These are phyloP conservation scores for Agapornis canus DNA, from an alignment of 2,797 vertebrate genomes.

Conservation along the genomic window DNA sequence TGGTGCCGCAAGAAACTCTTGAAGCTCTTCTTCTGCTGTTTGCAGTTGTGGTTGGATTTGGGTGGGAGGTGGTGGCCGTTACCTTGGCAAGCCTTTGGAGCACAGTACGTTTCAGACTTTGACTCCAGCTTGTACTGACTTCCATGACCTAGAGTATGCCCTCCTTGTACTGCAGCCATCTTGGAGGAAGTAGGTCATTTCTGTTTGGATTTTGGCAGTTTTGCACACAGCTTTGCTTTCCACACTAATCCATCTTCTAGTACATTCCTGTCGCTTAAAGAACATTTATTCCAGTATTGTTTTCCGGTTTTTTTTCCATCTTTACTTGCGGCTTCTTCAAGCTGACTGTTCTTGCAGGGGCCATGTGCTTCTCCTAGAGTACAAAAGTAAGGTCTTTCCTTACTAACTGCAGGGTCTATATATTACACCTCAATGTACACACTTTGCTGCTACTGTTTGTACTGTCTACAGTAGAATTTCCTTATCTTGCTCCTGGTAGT, in stretches of 20 bases:
- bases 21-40: neutral
- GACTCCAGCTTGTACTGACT: conserved; percentile 63
- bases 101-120: conserved; percentile 13
- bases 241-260: conserved; percentile 69
- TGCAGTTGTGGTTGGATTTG: neutral
- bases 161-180: conserved; percentile 72
- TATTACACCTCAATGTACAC: conserved; percentile 84
- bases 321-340: conserved; percentile 72
- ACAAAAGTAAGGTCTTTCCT: conserved; percentile 79
- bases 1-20: neutral
- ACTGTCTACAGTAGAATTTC: conserved; percentile 87
- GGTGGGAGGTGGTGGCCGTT: conserved; percentile 4
- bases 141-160: conserved; percentile 41
- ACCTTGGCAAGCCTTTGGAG: neutral
- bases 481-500: conserved; percentile 88
- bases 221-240: conserved; percentile 76
- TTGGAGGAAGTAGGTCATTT: conserved; percentile 56
- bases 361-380: conserved; percentile 78
- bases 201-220: conserved; percentile 66
- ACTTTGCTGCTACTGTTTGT: conserved; percentile 95
- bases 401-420: conserved; percentile 86
- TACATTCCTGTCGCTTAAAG: conserved; percentile 69
- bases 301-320: conserved; percentile 43
- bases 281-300: conserved; percentile 69
- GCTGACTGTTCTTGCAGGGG: conserved; percentile 80